Evolutionary conservation across 2,888 invertebrate species (phyloP).

Genomic region (Eristalis arbustorum): DNA sequence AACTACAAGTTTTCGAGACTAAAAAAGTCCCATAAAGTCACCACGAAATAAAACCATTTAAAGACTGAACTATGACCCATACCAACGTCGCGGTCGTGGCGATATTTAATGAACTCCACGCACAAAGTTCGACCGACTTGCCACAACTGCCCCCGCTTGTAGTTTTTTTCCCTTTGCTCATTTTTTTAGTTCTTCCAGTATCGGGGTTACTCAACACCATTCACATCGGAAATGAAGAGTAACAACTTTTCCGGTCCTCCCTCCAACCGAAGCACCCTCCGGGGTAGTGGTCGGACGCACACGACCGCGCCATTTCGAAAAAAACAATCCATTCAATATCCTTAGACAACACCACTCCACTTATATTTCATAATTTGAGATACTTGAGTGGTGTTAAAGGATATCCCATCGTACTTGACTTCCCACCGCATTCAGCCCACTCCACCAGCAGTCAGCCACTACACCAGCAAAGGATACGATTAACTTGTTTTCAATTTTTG

Average conservation of each 20-base stretch:
- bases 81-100: neutral
- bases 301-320: neutral
- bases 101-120: neutral
- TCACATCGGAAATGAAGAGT: neutral
- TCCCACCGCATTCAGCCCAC: slow-evolving; percentile 30
- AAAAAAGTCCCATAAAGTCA: neutral
- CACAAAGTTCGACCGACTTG: neutral
- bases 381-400: slow-evolving; percentile 47
- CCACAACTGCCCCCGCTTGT: neutral
- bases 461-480: slow-evolving; percentile 43
- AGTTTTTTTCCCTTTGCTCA: neutral
- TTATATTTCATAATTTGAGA: slow-evolving; percentile 38
- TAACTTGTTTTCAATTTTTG: slow-evolving; percentile 56
- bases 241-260: neutral
- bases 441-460: neutral
- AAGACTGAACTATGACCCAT: neutral
- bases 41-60: neutral
- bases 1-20: neutral
- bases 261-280: neutral
- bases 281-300: neutral
- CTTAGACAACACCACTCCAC: neutral
- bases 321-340: neutral
- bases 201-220: neutral
- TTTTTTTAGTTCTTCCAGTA: neutral
- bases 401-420: slow-evolving; percentile 50